Conservation (phyloP, 2,113 vertebrate species). For the Boleophthalmus pectinirostris region DNA sequence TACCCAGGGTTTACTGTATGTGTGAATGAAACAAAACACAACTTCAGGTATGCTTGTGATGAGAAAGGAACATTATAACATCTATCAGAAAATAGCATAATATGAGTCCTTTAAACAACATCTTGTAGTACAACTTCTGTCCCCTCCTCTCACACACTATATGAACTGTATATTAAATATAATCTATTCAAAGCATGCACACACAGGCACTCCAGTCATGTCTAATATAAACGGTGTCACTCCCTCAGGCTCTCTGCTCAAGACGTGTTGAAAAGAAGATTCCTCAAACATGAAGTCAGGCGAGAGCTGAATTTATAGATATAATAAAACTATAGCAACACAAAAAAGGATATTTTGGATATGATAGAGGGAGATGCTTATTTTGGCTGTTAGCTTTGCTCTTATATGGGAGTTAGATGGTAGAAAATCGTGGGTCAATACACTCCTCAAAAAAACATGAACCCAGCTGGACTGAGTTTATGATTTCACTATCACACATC, state of each 20-base stretch:
- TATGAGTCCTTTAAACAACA: neutral
- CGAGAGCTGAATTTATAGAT: conserved; percentile 1
- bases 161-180: conserved; percentile 9
- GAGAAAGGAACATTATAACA: too few relatives aligned
- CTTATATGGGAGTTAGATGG: neutral
- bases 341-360: neutral
- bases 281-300: conserved; percentile 50
- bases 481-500: too few relatives aligned
- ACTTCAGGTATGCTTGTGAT: too few relatives aligned
- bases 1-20: too few relatives aligned
- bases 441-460: too few relatives aligned
- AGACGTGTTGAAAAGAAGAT: conserved; percentile 43
- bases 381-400: neutral
- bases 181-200: conserved; percentile 19
- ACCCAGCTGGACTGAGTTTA: too few relatives aligned
- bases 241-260: conserved; percentile 25
- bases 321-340: conserved; percentile 1
- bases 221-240: conserved; percentile 30
- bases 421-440: neutral
- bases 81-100: too few relatives aligned
- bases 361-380: neutral
- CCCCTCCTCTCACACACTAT: neutral
- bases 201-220: conserved; percentile 38
- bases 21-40: too few relatives aligned
- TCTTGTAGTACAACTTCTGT: neutral